Conservation (phyloP, 2,797 vertebrate species). For the Sebastes matsubarae region DNA sequence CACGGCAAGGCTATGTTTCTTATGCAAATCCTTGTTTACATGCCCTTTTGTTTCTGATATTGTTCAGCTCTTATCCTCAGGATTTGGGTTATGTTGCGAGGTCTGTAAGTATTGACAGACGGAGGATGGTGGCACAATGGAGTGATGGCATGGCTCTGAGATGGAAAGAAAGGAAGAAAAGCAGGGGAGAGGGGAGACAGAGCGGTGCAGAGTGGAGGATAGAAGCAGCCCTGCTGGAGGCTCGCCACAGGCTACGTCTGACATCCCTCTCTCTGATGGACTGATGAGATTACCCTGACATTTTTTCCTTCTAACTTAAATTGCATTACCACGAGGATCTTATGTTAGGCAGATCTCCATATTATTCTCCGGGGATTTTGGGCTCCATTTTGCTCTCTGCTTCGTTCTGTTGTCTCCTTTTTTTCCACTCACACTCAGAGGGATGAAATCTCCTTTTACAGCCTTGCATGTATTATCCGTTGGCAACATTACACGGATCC, state of each 20-base stretch:
- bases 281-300: conserved; percentile 87
- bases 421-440: conserved; percentile 50
- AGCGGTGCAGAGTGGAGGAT: conserved; percentile 70
- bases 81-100: conserved; percentile 41
- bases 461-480: conserved; percentile 66
- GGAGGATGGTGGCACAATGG: conserved; percentile 33
- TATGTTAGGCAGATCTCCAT: conserved; percentile 79
- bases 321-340: conserved; percentile 82
- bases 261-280: conserved; percentile 83
- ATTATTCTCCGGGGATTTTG: conserved; percentile 76
- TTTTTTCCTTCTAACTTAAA: conserved; percentile 81
- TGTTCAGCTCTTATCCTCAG: conserved; percentile 27
- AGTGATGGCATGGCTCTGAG: conserved; percentile 46
- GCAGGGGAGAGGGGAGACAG: conserved; percentile 67
- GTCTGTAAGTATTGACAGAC: conserved; percentile 33
- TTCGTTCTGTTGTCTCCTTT: conserved; percentile 54
- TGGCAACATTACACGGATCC: conserved; percentile 40
- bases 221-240: conserved; percentile 78
- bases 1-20: conserved; percentile 20
- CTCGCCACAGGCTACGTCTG: conserved; percentile 85
- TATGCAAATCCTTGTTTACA: conserved; percentile 66
- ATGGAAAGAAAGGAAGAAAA: conserved; percentile 50
- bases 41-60: conserved; percentile 46
- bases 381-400: conserved; percentile 69
- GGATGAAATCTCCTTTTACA: conserved; percentile 71